Evolutionary conservation across 2,797 vertebrate species (phyloP).

Genomic region (Varecia variegata): DNA sequence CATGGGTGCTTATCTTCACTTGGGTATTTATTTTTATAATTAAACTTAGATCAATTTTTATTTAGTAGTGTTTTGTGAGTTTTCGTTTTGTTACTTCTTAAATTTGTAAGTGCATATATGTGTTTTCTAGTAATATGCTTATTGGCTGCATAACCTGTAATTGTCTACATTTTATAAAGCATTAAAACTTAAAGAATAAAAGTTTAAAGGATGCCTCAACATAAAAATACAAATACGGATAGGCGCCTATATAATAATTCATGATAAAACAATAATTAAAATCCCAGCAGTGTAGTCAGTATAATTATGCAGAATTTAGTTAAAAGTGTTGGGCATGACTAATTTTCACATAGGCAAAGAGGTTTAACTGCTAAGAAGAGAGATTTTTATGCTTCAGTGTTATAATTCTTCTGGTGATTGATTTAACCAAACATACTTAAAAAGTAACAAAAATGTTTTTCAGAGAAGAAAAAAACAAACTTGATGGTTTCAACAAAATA

Average conservation of each 20-base stretch:
- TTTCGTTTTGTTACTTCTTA: background rate
- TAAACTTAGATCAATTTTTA: background rate
- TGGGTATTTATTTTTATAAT: background rate
- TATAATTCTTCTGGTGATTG: background rate
- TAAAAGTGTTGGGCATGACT: background rate
- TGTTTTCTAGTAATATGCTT: background rate
- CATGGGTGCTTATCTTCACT: background rate
- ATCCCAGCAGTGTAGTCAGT: accelerated
- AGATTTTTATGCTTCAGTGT: background rate
- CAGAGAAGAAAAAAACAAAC: background rate
- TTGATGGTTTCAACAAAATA: background rate
- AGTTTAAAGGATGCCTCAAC: background rate
- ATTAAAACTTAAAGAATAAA: background rate
- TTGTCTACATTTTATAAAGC: background rate
- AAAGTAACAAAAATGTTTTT: background rate
- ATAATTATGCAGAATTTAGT: background rate
- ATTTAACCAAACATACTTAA: background rate
- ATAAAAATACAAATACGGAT: background rate
- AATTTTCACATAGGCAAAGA: background rate
- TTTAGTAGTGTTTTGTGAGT: background rate
- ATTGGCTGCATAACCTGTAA: background rate
- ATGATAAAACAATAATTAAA: background rate
- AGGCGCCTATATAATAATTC: background rate
- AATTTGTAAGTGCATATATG: background rate
- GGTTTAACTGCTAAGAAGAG: background rate